Conservation (phyloP, 2,797 vertebrate genomes). For the Acanthiza pusilla region DNA sequence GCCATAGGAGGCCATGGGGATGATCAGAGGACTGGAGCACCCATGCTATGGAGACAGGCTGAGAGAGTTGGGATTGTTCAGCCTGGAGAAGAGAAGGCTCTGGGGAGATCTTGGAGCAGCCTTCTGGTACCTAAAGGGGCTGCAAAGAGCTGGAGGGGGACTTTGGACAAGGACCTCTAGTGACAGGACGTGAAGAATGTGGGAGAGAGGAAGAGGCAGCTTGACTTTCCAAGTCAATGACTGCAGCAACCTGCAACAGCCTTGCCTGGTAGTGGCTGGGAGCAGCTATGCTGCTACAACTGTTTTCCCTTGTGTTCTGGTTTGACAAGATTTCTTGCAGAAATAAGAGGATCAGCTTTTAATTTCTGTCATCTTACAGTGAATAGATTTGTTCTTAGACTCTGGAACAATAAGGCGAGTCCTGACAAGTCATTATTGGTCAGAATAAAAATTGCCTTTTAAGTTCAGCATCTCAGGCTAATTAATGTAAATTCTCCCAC, state of each 20-base stretch:
- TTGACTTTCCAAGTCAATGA: background rate
- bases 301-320: background rate
- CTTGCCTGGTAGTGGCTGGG: background rate
- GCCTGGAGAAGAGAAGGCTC: background rate
- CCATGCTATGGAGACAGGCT: background rate
- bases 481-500: constrained; percentile 25
- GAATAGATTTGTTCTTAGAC: constrained; percentile 13
- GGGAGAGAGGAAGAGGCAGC: background rate
- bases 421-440: constrained; percentile 23
- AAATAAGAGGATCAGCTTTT: constrained; percentile 14
- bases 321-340: constrained; percentile 3
- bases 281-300: background rate
- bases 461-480: constrained; percentile 21
- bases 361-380: background rate
- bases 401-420: constrained; percentile 17
- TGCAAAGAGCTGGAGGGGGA: background rate
- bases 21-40: background rate
- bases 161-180: background rate
- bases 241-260: background rate
- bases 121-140: background rate
- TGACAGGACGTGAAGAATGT: background rate
- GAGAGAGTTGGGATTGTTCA: background rate
- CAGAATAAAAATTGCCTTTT: constrained; percentile 48
- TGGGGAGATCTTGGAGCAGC: background rate
- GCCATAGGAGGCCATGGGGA: background rate